A percentile compares a stretch with the other conserved stretches of the same genome.
These are phyloP conservation scores for Acanthaster planci DNA, from an alignment of 35 echinoderm and acorn worm genomes.

Conservation along the genomic window DNA sequence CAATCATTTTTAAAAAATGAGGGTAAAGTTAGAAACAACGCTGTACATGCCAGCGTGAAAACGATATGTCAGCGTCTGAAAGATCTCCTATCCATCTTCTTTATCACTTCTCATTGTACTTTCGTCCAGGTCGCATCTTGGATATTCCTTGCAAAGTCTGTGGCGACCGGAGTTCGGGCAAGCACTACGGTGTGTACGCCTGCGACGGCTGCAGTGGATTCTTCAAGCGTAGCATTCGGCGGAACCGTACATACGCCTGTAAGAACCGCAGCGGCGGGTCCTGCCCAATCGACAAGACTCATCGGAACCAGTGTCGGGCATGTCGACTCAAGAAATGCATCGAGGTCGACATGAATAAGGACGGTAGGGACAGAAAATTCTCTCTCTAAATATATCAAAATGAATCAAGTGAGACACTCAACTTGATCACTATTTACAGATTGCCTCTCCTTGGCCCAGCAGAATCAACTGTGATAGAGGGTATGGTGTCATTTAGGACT, in stretches of 20 bases:
- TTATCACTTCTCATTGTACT: too few species aligned
- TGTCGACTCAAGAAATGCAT: constrained; percentile 98
- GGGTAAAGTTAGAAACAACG: too few species aligned
- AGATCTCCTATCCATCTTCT: too few species aligned
- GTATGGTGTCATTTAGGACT: too few species aligned
- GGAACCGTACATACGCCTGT: constrained; percentile 84
- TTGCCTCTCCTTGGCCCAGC: too few species aligned
- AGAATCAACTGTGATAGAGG: too few species aligned
- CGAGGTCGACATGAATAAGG: constrained; percentile 98
- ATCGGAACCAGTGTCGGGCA: constrained; percentile 95
- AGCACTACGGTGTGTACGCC: constrained; percentile 97
- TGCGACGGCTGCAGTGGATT: constrained; percentile 98
- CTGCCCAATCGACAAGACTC: constrained; percentile 98
- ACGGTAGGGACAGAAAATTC: constrained; percentile 64
- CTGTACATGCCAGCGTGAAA: too few species aligned
- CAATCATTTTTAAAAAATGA: too few species aligned
- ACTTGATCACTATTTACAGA: too few species aligned
- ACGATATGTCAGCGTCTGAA: too few species aligned
- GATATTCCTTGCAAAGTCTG: constrained; percentile 97
- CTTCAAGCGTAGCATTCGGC: constrained; percentile 93
- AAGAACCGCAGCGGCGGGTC: constrained; percentile 72
- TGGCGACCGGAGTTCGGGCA: constrained; percentile 93
- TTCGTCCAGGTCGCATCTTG: constrained; percentile 75
- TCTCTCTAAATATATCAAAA: too few species aligned
- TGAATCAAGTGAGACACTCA: too few species aligned